Evolutionary conservation across 2,888 invertebrate genomes (phyloP).

Genomic region (Minunthozetes semirufus): DNA sequence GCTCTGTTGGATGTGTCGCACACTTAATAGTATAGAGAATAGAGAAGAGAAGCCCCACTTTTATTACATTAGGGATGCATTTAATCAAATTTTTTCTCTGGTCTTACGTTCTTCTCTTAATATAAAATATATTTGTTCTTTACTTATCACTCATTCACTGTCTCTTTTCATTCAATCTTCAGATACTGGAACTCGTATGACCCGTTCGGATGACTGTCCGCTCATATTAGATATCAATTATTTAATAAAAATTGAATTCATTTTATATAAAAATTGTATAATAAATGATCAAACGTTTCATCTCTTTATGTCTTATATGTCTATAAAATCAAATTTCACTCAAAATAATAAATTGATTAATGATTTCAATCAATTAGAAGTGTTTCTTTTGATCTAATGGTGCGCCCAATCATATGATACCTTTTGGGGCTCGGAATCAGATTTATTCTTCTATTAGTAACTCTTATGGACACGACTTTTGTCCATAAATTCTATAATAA

Average conservation of each 20-base stretch:
- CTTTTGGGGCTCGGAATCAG: not conserved
- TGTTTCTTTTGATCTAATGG: not conserved
- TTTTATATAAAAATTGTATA: conserved; percentile 7
- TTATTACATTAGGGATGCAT: conserved; percentile 21
- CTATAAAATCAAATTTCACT: not conserved
- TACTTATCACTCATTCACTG: not conserved
- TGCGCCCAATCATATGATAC: conserved; percentile 5
- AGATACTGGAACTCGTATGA: conserved; percentile 28
- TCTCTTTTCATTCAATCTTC: not conserved
- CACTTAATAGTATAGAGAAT: not conserved
- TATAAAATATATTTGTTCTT: not conserved
- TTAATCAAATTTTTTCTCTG: conserved; percentile 16
- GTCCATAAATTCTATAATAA: not conserved
- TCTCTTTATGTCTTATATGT: no score
- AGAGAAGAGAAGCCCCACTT: conserved; percentile 17
- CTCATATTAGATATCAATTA: not conserved
- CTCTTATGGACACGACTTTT: not conserved
- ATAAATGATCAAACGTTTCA: not conserved
- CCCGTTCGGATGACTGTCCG: conserved; percentile 6
- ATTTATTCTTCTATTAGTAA: not conserved
- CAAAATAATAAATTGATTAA: not conserved
- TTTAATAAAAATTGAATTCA: not conserved
- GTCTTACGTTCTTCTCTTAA: conserved; percentile 10
- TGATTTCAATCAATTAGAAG: not conserved
- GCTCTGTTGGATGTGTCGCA: not conserved